phyloP scores from a whole-genome alignment of 2,113 vertebrate genomes.

The Psophia crepitans region DNA sequence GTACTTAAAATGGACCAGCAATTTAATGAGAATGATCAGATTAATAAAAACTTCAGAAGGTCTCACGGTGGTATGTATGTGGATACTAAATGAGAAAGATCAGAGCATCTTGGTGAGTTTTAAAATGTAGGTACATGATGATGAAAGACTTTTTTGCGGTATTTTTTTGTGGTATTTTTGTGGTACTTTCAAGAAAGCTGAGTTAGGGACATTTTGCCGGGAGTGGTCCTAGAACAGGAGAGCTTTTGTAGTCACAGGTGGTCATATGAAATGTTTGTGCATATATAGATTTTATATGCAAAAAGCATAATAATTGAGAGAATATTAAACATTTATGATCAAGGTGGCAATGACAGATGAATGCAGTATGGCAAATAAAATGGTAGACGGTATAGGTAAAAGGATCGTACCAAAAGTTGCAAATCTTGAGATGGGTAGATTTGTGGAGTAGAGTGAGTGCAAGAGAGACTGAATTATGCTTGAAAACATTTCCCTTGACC shows the following conservation, averaged over 20 bases:
- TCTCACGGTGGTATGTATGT: background rate
- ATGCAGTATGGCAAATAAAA: background rate
- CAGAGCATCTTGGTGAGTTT: background rate
- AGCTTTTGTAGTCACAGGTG: background rate
- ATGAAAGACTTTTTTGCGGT: background rate
- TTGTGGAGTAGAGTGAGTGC: background rate
- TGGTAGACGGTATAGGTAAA: background rate
- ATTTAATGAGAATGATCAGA: background rate
- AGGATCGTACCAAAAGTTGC: background rate
- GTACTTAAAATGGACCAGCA: background rate
- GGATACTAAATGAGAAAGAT: background rate
- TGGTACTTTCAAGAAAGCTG: background rate
- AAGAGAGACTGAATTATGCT: background rate
- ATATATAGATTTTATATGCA: background rate
- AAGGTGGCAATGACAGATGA: background rate
- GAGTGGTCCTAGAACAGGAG: background rate
- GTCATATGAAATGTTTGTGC: background rate
- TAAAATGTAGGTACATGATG: background rate
- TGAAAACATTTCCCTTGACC: background rate
- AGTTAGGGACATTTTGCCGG: background rate
- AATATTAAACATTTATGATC: background rate
- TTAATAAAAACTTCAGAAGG: background rate
- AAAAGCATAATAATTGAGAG: background rate
- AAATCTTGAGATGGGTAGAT: background rate
- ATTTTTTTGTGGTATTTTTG: background rate